These are phyloP conservation scores for Netelia melanura DNA, from an alignment of 2,888 invertebrate species.

Conservation along the genomic window DNA sequence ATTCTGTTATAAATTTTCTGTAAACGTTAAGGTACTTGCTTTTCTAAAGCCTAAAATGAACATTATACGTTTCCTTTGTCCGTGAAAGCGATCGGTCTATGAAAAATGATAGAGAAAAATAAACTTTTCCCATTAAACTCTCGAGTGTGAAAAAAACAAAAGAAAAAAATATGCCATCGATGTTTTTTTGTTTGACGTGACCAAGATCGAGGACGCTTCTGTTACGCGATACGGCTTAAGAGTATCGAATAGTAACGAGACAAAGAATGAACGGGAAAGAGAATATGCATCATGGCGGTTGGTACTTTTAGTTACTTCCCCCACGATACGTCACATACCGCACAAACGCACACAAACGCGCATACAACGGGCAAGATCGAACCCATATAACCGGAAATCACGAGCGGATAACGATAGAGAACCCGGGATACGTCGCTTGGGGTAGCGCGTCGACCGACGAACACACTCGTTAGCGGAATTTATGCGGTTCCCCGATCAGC, in stretches of 20 bases:
- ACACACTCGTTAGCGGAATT: slow-evolving; percentile 71
- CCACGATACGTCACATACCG: slow-evolving; percentile 34
- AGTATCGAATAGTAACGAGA: slow-evolving; percentile 35
- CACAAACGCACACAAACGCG: background rate
- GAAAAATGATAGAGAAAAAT: slow-evolving; percentile 1
- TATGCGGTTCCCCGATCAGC: slow-evolving; percentile 67
- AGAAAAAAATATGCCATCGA: background rate
- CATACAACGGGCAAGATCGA: background rate
- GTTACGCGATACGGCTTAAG: background rate
- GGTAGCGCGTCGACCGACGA: slow-evolving; percentile 49
- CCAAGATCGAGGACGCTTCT: slow-evolving; percentile 26
- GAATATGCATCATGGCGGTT: slow-evolving; percentile 61
- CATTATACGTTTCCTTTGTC: background rate
- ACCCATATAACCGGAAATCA: slow-evolving; percentile 46
- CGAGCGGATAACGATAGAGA: slow-evolving; percentile 56
- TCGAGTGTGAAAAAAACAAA: slow-evolving; percentile 3
- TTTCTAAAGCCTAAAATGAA: no score
- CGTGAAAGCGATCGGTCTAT: slow-evolving; percentile 8
- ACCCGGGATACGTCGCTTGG: background rate
- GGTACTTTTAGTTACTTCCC: slow-evolving; percentile 53
- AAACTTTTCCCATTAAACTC: background rate
- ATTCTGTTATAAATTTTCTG: background rate
- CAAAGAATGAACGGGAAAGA: slow-evolving; percentile 39
- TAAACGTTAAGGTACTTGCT: background rate
- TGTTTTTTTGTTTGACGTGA: slow-evolving; percentile 15